These are phyloP conservation scores for Aradophagus sp. DNA, from an alignment of 1,140 invertebrate genomes.

Conservation along the genomic window DNA sequence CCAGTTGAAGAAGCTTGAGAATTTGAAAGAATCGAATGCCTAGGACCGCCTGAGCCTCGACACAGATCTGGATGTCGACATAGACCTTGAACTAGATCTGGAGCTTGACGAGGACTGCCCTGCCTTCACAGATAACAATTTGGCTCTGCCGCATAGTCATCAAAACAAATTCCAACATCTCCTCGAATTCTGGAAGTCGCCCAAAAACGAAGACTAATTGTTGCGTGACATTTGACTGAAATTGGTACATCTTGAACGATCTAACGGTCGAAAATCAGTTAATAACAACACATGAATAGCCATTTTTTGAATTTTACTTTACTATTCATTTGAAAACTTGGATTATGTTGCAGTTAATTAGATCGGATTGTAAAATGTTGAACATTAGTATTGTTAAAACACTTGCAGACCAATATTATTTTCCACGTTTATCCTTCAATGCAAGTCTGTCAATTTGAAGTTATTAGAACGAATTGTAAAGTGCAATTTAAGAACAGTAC, in stretches of 20 bases:
- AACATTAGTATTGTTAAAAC: too few relatives aligned
- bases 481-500: too few relatives aligned
- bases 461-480: too few relatives aligned
- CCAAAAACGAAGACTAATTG: constrained; percentile 65
- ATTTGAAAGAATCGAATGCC: constrained; percentile 91
- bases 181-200: constrained; percentile 70
- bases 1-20: constrained; percentile 87
- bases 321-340: too few relatives aligned
- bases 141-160: constrained; percentile 71
- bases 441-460: too few relatives aligned
- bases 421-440: too few relatives aligned
- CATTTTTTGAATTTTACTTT: too few relatives aligned
- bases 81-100: constrained; percentile 45
- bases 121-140: constrained; percentile 67
- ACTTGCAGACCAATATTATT: too few relatives aligned
- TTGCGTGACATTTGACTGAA: constrained; percentile 2
- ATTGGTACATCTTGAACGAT: not conserved
- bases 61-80: constrained; percentile 55
- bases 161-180: constrained; percentile 70
- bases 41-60: constrained; percentile 76
- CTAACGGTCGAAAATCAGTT: constrained; percentile 4
- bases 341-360: too few relatives aligned
- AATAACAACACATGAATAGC: too few relatives aligned
- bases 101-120: constrained; percentile 55
- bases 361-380: too few relatives aligned